phyloP scores from a whole-genome alignment of 2,113 vertebrate species.

The Mus musculus region DNA sequence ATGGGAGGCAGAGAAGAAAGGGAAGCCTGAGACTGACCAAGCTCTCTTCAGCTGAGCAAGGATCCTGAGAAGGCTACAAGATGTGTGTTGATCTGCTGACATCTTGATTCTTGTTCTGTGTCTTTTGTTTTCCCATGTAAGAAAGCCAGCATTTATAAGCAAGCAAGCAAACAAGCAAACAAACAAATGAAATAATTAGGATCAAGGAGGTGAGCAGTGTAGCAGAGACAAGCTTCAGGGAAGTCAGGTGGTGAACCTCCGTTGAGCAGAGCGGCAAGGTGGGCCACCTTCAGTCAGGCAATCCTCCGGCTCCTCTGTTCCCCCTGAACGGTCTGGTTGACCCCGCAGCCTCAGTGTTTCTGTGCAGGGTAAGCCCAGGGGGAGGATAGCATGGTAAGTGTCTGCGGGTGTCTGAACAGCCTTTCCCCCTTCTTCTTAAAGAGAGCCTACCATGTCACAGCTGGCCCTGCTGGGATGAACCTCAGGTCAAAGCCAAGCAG shows the following conservation, averaged over 20 bases:
- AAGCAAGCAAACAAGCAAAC: background rate
- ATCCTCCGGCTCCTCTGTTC: background rate
- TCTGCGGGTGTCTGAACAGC: background rate
- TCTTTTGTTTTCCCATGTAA: background rate
- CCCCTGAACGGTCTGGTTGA: background rate
- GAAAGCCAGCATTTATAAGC: background rate
- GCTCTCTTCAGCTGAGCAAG: background rate
- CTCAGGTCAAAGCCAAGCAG: background rate
- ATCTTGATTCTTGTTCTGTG: background rate
- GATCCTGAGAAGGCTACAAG: background rate
- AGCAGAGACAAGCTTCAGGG: background rate
- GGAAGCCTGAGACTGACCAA: background rate
- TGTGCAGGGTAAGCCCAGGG: background rate
- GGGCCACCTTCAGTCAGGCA: accelerated
- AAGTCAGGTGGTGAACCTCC: background rate
- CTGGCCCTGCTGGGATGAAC: background rate
- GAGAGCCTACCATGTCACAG: background rate
- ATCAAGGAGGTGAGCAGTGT: background rate
- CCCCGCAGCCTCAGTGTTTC: background rate
- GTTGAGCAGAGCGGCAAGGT: background rate
- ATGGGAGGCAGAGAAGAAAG: background rate
- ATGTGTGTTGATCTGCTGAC: background rate
- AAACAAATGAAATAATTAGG: background rate
- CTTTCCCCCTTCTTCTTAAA: background rate
- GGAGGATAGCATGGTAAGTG: background rate